Conservation (phyloP, 2,797 vertebrate genomes). For the Vespertilio murinus region DNA sequence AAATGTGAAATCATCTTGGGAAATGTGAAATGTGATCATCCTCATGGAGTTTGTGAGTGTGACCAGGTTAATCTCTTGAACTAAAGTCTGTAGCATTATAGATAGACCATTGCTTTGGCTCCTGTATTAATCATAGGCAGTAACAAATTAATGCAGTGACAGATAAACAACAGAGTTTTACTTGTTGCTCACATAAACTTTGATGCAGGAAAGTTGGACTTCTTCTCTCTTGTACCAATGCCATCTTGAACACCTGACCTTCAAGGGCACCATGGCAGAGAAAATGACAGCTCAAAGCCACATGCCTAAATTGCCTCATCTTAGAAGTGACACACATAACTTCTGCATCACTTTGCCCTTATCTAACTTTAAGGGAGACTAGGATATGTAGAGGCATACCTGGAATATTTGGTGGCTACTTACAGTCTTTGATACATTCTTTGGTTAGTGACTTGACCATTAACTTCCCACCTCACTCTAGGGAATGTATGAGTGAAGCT, state of each 20-base stretch:
- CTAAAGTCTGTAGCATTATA: neutral
- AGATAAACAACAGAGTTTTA: neutral
- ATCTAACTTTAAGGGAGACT: neutral
- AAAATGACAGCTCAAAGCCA: neutral
- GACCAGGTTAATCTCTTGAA: constrained; percentile 5
- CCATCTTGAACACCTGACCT: neutral
- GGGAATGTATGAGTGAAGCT: neutral
- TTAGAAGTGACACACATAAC: neutral
- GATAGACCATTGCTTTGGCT: neutral
- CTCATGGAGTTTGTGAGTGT: neutral
- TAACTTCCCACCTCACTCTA: neutral
- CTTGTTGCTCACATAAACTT: neutral
- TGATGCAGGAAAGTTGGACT: neutral
- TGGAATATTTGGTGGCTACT: neutral
- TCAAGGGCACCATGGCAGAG: neutral
- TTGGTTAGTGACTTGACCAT: neutral
- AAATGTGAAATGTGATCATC: neutral
- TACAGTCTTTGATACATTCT: neutral
- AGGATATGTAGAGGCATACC: neutral
- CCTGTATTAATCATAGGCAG: neutral
- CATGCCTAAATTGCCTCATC: neutral
- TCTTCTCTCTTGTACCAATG: neutral
- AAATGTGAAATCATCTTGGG: constrained; percentile 6
- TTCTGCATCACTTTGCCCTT: neutral
- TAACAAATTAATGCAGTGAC: neutral